A percentile compares a stretch with the other conserved stretches of the same genome.
Conservation (phyloP, 2,113 vertebrate genomes). For the Lutjanus erythropterus region DNA sequence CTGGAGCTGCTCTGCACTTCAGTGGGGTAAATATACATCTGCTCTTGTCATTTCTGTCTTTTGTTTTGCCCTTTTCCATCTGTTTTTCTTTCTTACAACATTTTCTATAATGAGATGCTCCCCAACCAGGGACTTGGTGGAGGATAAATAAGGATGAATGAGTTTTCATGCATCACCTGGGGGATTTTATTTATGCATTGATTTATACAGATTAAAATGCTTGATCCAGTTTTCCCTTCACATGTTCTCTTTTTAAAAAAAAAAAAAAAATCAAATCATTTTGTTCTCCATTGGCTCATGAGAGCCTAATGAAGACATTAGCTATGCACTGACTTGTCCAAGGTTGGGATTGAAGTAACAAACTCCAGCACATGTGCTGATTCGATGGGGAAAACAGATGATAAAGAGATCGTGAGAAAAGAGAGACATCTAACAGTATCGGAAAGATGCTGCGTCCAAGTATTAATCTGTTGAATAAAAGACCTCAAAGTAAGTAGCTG, state of each 20-base stretch:
- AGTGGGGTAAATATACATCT: slow-evolving; percentile 87
- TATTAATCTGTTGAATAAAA: slow-evolving; percentile 12
- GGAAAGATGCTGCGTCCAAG: background rate
- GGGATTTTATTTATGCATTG: background rate
- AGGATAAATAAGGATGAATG: background rate
- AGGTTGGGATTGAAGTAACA: background rate
- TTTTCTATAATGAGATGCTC: background rate
- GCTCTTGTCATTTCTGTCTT: background rate
- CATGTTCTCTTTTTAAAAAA: background rate
- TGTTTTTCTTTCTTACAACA: background rate
- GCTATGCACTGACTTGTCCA: background rate
- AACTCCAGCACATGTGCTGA: background rate
- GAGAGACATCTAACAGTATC: background rate
- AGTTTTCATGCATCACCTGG: background rate
- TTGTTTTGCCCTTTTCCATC: background rate
- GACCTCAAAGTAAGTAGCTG: slow-evolving; percentile 29
- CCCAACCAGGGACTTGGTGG: background rate
- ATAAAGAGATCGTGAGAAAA: background rate
- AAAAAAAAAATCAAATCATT: background rate
- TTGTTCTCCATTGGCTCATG: background rate
- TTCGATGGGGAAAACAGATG: background rate
- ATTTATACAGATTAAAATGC: background rate
- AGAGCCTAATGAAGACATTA: background rate
- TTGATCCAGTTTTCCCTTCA: background rate
- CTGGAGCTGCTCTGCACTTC: slow-evolving; percentile 96